Evolutionary conservation across 2,113 vertebrate genomes (phyloP).

Genomic region (Nestor notabilis): DNA sequence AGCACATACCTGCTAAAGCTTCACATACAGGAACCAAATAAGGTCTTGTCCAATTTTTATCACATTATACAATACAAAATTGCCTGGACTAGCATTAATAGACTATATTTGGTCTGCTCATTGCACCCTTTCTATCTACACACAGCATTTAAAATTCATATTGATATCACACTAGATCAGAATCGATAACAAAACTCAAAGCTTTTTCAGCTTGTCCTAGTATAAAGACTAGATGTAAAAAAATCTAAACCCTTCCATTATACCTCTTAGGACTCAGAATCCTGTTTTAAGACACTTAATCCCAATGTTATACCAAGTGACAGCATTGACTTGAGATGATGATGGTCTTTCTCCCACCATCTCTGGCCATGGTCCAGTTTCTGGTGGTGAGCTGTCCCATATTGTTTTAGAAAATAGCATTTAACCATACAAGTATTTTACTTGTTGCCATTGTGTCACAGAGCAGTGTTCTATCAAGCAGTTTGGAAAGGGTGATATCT

Average conservation of each 20-base stretch:
- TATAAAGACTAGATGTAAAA: background rate
- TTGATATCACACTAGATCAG: conserved; percentile 20
- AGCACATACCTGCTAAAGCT: background rate
- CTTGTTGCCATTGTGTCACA: background rate
- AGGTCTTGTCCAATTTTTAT: background rate
- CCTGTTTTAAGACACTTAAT: background rate
- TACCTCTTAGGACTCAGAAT: background rate
- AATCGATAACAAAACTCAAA: conserved; percentile 28
- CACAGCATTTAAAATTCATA: background rate
- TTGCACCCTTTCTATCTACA: background rate
- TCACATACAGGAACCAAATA: background rate
- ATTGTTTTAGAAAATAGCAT: background rate
- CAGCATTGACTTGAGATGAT: background rate
- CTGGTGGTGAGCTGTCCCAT: background rate
- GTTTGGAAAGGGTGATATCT: conserved; percentile 56
- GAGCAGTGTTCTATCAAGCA: conserved; percentile 11
- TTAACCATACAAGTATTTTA: conserved; percentile 18
- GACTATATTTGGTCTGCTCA: conserved; percentile 3
- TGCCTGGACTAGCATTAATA: background rate
- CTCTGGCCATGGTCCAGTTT: background rate
- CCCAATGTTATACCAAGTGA: background rate
- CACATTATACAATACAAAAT: conserved; percentile 37
- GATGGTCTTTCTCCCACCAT: background rate
- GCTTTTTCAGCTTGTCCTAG: background rate
- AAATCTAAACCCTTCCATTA: background rate